Base-by-base conservation (phyloP, 1,140 invertebrate genomes). In the Nixonia krombeini region DNA sequence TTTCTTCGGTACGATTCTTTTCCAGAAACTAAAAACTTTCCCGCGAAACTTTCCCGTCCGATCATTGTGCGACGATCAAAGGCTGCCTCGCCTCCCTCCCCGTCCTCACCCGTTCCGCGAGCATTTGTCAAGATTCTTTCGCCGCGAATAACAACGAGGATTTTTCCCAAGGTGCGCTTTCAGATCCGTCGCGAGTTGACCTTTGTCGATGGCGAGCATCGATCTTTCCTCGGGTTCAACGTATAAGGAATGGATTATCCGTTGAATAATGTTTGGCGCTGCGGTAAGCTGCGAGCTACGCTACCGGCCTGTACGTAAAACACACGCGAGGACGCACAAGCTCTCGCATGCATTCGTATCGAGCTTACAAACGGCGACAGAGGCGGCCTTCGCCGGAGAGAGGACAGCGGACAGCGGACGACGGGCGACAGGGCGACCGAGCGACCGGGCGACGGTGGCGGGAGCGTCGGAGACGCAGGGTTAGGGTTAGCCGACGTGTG, bases 171-270 rank as follows among this genome's bases (percentile, higher is more conserved):
- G n/a, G n/a, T n/a, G n/a, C n/a, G n/a, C n/a, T n/a, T n/a, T n/a
- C n/a, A n/a, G n/a, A n/a, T n/a, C n/a, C n/a, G n/a, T 37, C 9
- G 35, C 35, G 41, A 57, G 38, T 47, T 57, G 61, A 56, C 45
- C 40, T 65, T 71, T 58, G 59, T 63, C 58, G 47, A 61, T 62
- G 49, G 61, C 52, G 56, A 16, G 23, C 55, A 78, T 78, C 66
- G 70, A 78, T 78, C 70, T 68, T 76, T 52, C 62, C 68, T 49
- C 35, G 58, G 68, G 62, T 76, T 73, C 74, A 80, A 65, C 70
- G 72, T 69, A 77, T 76, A 80, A 80, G 78, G 75, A 77, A 79
- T 67, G 76, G 78, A 79, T 82, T 80, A 82, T 79, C 74, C 73
- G 44, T 71, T 80, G 77, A 82, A 79, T 82, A 82, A 82, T 79